Percentiles rank a stretch among this genome's conserved stretches.
These are phyloP conservation scores for Heliconius sara DNA, from an alignment of 2,888 invertebrate species.

Conservation along the genomic window DNA sequence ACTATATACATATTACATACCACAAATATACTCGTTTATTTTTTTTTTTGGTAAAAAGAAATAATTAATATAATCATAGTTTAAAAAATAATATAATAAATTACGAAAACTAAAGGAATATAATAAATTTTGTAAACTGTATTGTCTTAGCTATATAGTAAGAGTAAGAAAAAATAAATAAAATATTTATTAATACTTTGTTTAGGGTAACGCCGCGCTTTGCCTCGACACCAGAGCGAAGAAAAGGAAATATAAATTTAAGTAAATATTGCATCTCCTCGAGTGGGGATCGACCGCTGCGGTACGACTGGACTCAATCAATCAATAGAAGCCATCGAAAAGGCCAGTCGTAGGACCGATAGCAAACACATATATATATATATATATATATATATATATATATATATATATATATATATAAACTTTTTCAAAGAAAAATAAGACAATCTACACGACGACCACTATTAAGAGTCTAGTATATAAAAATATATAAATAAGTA, in stretches of 20 bases:
- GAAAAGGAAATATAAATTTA: no score
- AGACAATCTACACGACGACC: neutral
- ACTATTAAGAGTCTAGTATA: neutral
- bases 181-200: neutral
- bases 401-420: neutral
- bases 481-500: neutral
- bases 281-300: no score
- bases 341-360: neutral
- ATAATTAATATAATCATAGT: constrained; percentile 55
- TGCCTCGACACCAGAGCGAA: no score
- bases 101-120: neutral
- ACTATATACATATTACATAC: constrained; percentile 69
- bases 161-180: neutral
- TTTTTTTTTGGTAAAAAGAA: constrained; percentile 70
- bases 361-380: neutral
- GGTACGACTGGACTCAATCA: no score
- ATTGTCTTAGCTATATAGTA: constrained; percentile 14
- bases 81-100: neutral
- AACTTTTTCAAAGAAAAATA: neutral
- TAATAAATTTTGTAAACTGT: constrained; percentile 13
- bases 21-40: constrained; percentile 56
- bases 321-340: neutral
- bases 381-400: no score
- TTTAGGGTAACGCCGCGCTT: neutral
- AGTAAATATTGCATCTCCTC: no score